Conservation (phyloP, 1,140 invertebrate genomes). For the Hermetia illucens region DNA sequence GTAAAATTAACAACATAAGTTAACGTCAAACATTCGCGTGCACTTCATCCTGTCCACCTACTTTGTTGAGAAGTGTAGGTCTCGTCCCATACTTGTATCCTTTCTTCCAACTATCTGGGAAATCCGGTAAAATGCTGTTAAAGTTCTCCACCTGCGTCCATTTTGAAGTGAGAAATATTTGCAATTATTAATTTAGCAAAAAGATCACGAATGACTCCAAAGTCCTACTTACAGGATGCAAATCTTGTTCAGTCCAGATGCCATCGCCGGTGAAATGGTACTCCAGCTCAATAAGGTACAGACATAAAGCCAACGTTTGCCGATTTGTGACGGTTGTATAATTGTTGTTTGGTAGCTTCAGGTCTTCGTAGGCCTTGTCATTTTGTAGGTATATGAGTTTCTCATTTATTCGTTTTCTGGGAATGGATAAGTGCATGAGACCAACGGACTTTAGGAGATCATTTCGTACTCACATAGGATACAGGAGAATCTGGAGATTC, state of each 20-base stretch:
- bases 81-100: constrained; percentile 26
- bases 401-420: constrained; percentile 26
- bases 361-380: constrained; percentile 15
- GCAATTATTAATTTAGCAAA: too few species aligned
- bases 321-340: constrained; percentile 1
- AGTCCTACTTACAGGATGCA: constrained; percentile 2
- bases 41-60: too few species aligned
- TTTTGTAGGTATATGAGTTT: constrained; percentile 16
- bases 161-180: background rate
- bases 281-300: constrained; percentile 31
- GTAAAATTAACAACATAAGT: too few species aligned
- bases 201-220: too few species aligned
- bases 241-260: constrained; percentile 28
- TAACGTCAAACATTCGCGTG: too few species aligned
- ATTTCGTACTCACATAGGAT: constrained; percentile 37
- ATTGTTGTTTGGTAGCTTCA: constrained; percentile 13
- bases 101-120: constrained; percentile 23
- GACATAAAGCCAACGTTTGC: constrained; percentile 22
- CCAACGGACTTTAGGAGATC: too few species aligned
- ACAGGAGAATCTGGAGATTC: constrained; percentile 38
- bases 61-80: too few species aligned
- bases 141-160: constrained; percentile 25
- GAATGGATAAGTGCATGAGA: too few species aligned
- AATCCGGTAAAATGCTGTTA: constrained; percentile 25
- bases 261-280: constrained; percentile 34